Base-by-base conservation (phyloP, 2,113 vertebrate species). In the Sinocyclocheilus anophthalmus region DNA sequence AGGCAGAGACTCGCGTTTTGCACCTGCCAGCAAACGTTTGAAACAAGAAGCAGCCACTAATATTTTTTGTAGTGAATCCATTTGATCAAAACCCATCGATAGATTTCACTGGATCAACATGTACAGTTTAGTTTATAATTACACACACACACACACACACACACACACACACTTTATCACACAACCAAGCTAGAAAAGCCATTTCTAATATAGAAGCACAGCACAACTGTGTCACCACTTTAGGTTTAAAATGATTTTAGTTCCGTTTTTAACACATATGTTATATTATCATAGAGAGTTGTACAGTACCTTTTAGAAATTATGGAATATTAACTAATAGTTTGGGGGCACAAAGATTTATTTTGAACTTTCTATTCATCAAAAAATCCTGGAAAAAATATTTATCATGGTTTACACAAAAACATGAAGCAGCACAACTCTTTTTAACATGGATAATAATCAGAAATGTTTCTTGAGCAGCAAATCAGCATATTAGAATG, bases 51-150 rank as follows among this genome's bases (percentile, higher is more conserved):
- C 22, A 26, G 59, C 53, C 18, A 6, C 10, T 48, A 45, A 81
- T 65, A 22, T 24, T 65, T 61, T 39, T 7, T 75, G n/a, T 61
- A 20, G 33, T 14, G 77, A 37, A 61, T 80, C 33, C 33, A 48
- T 11, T 65, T 65, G n/a, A 65, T 59, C 11, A 48, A 9, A n/a
- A 24, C 3, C 3, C 13, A 45, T 65, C n/a, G 18, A 42, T n/a
- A 50, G 73, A 76, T 76, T 76, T 50, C 6, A 50, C 2, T 76
- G 39, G 72, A 50, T 76, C 73, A 16, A 16, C 39, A 75, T 22
- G 12, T 79, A 59, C n/a, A 53, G 42, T 53, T 76, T 30, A 50
- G 24, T 57, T 78, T 57, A 77, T 55, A 77, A 26, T 77, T 26
- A 26, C 45, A 26, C 73, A 76, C 48, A 55, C n/a, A n/a, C n/a